These are phyloP conservation scores for Clarias magur DNA, from an alignment of 2,113 vertebrate genomes.

Conservation along the genomic window DNA sequence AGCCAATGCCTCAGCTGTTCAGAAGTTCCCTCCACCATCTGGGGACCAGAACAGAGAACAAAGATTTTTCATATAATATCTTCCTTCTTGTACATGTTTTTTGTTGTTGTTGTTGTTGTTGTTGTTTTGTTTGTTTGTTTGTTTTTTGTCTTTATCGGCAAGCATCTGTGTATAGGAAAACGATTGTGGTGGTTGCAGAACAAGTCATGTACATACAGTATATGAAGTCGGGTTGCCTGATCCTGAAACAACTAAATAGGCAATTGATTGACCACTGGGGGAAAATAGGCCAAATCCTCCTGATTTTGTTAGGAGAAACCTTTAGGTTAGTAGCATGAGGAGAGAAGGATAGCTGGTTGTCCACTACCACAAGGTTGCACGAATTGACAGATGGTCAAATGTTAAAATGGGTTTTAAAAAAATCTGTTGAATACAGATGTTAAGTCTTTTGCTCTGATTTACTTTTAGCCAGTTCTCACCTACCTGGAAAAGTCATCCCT, in stretches of 20 bases:
- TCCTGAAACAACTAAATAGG: background rate
- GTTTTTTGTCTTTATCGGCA: background rate
- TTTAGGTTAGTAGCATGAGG: background rate
- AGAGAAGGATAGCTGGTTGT: background rate
- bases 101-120: no score
- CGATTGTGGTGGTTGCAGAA: background rate
- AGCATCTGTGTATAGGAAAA: background rate
- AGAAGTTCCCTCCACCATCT: background rate
- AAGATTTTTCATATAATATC: no score
- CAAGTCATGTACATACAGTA: background rate
- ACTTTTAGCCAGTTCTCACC: background rate
- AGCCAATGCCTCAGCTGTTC: background rate
- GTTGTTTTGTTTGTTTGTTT: background rate
- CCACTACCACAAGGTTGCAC: background rate
- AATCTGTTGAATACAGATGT: background rate
- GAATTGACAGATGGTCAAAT: background rate
- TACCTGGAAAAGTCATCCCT: background rate
- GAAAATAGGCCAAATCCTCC: background rate
- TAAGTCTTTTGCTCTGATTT: background rate
- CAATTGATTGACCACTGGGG: background rate
- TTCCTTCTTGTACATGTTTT: background rate
- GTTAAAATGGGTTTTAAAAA: background rate
- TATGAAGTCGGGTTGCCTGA: background rate
- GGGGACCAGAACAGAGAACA: background rate
- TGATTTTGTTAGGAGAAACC: background rate